phyloP scores from a whole-genome alignment of 2,113 vertebrate species.

The Spea bombifrons region DNA sequence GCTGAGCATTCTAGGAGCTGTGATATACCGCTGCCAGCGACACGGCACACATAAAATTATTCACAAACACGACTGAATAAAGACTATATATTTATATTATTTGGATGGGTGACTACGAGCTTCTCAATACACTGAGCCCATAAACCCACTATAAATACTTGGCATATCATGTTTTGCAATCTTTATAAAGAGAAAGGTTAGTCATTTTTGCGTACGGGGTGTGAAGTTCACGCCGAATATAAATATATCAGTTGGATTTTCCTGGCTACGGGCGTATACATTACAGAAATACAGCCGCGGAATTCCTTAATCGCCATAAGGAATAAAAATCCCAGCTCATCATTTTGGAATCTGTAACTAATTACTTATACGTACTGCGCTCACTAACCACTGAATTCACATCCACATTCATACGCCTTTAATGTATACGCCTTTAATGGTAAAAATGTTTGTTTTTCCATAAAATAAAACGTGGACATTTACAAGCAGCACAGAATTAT shows the following conservation, averaged over 20 bases:
- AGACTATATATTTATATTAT: too few species aligned
- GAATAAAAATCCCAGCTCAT: conserved; percentile 3
- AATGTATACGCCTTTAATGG: background rate
- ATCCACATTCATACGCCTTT: too few species aligned
- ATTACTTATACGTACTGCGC: background rate
- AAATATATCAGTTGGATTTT: conserved; percentile 34
- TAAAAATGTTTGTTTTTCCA: too few species aligned
- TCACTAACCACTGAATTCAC: conserved; percentile 12
- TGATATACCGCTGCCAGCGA: too few species aligned
- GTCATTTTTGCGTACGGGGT: conserved; percentile 17
- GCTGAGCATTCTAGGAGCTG: too few species aligned
- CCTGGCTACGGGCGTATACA: conserved; percentile 16
- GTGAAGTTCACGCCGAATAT: conserved; percentile 35
- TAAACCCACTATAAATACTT: conserved; percentile 29
- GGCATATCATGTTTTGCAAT: conserved; percentile 37
- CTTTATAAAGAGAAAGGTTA: conserved; percentile 37
- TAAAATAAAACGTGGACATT: too few species aligned
- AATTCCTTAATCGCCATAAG: conserved; percentile 1
- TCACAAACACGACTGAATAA: too few species aligned
- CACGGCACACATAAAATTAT: too few species aligned
- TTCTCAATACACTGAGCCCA: conserved; percentile 7
- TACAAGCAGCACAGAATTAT: too few species aligned
- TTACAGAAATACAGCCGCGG: conserved; percentile 9
- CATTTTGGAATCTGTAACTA: background rate
- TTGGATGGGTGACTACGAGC: background rate